phyloP scores from a whole-genome alignment of 2,888 invertebrate species.

The Diadegma fenestrale region DNA sequence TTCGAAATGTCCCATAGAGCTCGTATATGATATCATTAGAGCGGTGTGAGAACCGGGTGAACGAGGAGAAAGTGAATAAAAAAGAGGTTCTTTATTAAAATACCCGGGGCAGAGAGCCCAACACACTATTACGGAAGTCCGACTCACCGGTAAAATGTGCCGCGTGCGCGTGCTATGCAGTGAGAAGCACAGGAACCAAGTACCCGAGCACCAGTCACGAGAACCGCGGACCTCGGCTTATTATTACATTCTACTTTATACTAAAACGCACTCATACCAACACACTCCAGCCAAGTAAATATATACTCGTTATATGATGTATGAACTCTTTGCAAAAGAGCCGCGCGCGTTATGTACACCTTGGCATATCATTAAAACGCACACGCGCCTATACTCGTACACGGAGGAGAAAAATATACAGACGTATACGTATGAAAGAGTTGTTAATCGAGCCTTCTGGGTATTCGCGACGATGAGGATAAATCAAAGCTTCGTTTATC shows the following conservation, averaged over 20 bases:
- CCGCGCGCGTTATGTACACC: constrained; percentile 56
- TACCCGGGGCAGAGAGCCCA: constrained; percentile 74
- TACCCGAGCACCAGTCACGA: constrained; percentile 51
- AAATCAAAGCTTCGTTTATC: constrained; percentile 34
- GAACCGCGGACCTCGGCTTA: constrained; percentile 55
- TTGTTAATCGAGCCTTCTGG: constrained; percentile 45
- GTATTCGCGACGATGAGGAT: constrained; percentile 27
- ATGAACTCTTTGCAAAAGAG: constrained; percentile 55
- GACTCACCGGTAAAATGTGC: constrained; percentile 64
- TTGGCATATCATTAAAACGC: constrained; percentile 57
- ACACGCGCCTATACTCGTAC: constrained; percentile 20
- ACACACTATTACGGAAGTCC: constrained; percentile 65
- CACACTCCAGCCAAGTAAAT: background rate
- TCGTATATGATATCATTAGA: constrained; percentile 31
- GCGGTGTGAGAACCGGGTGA: constrained; percentile 70
- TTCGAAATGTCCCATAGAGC: constrained; percentile 17
- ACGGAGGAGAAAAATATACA: constrained; percentile 24
- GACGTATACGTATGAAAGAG: background rate
- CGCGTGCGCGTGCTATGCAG: constrained; percentile 44
- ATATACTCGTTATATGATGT: constrained; percentile 54
- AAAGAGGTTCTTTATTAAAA: constrained; percentile 82
- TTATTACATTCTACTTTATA: constrained; percentile 66
- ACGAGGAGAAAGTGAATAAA: constrained; percentile 78
- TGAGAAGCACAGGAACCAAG: constrained; percentile 26
- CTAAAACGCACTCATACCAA: constrained; percentile 7